These are phyloP conservation scores for Onychostoma macrolepis DNA, from an alignment of 2,113 vertebrate genomes.

Conservation along the genomic window DNA sequence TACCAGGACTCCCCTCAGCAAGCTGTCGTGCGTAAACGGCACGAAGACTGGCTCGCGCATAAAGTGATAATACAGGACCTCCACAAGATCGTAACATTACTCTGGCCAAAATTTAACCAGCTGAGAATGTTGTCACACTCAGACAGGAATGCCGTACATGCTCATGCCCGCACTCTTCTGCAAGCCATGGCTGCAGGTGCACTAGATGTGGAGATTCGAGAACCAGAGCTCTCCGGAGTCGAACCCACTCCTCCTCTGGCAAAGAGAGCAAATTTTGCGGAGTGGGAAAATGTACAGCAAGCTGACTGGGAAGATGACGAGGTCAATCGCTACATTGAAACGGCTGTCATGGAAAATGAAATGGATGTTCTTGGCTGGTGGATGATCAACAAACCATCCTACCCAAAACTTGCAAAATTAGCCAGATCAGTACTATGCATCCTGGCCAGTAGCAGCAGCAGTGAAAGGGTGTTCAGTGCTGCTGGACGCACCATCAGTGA, in stretches of 20 bases:
- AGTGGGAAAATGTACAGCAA: background rate
- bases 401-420: constrained; percentile 2
- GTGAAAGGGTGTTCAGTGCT: background rate
- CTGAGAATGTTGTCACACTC: constrained; percentile 2
- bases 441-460: constrained; percentile 7
- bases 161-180: background rate
- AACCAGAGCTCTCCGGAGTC: background rate
- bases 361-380: constrained; percentile 1
- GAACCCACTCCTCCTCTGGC: background rate
- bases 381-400: background rate
- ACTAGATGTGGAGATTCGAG: background rate
- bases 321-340: constrained; percentile 2
- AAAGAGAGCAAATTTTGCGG: background rate
- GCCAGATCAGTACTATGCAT: background rate
- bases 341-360: background rate
- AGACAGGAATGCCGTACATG: background rate
- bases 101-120: constrained; percentile 3
- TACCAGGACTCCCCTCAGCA: too few relatives aligned
- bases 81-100: background rate
- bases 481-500: background rate
- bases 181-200: background rate
- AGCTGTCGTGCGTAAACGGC: too few relatives aligned
- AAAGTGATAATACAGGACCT: too few relatives aligned
- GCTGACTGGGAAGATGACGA: background rate
- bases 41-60: too few relatives aligned